A percentile compares a stretch with the other conserved stretches of the same genome.
Evolutionary conservation across 2,113 vertebrate genomes (phyloP).

Genomic region (Myrmophylax atrothorax): DNA sequence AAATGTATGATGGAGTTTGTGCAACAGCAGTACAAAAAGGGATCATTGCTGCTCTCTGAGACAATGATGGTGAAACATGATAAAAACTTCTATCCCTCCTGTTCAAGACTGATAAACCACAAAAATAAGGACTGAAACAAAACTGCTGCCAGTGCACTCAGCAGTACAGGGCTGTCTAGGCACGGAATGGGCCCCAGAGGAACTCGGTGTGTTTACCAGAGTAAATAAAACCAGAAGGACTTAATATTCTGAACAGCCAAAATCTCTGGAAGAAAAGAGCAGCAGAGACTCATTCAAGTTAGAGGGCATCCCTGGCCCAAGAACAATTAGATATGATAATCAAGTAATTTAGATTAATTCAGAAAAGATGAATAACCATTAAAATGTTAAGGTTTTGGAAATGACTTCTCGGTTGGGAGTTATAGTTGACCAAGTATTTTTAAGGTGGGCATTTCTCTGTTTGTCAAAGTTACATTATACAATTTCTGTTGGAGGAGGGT

Average conservation of each 20-base stretch:
- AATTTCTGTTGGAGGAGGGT: background rate
- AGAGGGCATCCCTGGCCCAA: background rate
- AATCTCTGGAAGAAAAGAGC: background rate
- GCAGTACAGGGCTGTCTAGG: background rate
- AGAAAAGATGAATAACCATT: background rate
- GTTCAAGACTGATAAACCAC: background rate
- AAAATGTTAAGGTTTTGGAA: background rate
- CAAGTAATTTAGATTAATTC: background rate
- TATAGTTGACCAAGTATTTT: background rate
- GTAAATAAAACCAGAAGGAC: background rate
- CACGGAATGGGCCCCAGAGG: background rate
- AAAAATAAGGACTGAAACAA: background rate
- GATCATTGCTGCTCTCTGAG: background rate
- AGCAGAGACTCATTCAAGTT: background rate
- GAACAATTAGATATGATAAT: background rate
- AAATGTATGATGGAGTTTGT: background rate
- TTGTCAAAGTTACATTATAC: background rate
- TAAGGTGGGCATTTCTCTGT: background rate
- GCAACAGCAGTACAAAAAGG: background rate
- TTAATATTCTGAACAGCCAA: background rate
- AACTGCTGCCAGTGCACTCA: background rate
- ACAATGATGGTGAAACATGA: background rate
- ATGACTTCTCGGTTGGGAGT: background rate
- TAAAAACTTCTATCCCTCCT: background rate
- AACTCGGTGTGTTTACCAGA: background rate